Base-by-base conservation (phyloP, 1,140 invertebrate species). In the Drosophila rhopaloa region DNA sequence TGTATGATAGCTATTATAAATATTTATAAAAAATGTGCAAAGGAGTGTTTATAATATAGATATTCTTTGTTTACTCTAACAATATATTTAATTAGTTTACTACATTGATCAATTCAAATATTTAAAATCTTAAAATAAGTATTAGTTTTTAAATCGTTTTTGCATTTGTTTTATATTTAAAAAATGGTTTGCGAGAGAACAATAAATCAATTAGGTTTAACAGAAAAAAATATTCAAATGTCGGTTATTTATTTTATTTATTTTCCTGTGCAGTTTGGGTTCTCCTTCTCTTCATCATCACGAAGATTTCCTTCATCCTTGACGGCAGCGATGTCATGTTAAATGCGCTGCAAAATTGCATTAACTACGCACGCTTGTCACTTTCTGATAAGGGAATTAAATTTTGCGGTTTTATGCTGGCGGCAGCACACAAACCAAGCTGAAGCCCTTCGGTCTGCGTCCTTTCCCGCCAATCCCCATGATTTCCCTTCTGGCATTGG, bases 341-440 rank as follows among this genome's bases (percentile, higher is more conserved):
- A 90, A 91, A 91, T 91, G 86, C 82, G 76, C 81, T 85, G 90
- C 81, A 90, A 91, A 91, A 91, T 91, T 91, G 90, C 90, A 91
- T 91, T 91, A 91, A 91, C 91, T 91, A 91, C 90, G 88, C 85
- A 88, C 83, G 89, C 90, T 91, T 91, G 90, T 91, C 90, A 91
- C 80, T 85, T 91, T 85, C 85, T 91, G 90, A 91, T 91, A 91
- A 91, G 90, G 81, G 90, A 91, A 91, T 91, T 91, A 91, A 86
- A 91, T 91, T 91, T 90, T 91, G 90, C 74, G 90, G 88, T 91
- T 84, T 91, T 90, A 83, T 80, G 88, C 84, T 70, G 83, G 29
- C 79, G 76, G 70, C 76, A 61, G 47, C 68, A 48, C 41, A 72
- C 65, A 70, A 46, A 51, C 44, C 61, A 58, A 51, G 47, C 44